Conservation (phyloP, 2,113 vertebrate species). For the Leiothrix lutea region DNA sequence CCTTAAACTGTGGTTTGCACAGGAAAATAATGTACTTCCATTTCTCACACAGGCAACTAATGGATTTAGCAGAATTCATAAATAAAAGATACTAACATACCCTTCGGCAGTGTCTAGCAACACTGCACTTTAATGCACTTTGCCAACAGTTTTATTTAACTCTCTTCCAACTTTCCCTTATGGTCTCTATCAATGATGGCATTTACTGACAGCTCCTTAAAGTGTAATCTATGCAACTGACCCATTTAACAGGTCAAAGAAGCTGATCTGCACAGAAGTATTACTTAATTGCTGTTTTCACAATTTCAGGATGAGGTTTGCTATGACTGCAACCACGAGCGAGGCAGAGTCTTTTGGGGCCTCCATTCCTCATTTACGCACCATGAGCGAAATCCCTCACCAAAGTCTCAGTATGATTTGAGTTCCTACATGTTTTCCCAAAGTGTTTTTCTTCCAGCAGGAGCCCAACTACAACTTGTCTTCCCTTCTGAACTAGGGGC, state of each 20-base stretch:
- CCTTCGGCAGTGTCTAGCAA: not conserved
- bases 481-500: not conserved
- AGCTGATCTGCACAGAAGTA: not conserved
- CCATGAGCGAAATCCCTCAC: not conserved
- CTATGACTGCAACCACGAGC: not conserved
- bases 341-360: not conserved
- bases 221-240: not conserved
- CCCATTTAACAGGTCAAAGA: not conserved
- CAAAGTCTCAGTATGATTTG: not conserved
- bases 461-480: not conserved
- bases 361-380: not conserved
- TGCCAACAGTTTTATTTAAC: constrained; percentile 29
- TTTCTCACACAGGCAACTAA: constrained; percentile 47
- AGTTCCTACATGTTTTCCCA: not conserved
- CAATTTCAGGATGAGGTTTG: not conserved
- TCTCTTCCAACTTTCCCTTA: not conserved
- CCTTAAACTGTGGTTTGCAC: constrained; percentile 5
- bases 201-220: not conserved
- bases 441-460: not conserved
- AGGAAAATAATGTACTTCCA: constrained; percentile 30
- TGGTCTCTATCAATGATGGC: not conserved
- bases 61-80: constrained; percentile 49
- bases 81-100: constrained; percentile 43
- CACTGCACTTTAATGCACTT: constrained; percentile 28
- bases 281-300: not conserved